Evolutionary conservation across 2,797 vertebrate species (phyloP).

Genomic region (Lagocephalus sceleratus): DNA sequence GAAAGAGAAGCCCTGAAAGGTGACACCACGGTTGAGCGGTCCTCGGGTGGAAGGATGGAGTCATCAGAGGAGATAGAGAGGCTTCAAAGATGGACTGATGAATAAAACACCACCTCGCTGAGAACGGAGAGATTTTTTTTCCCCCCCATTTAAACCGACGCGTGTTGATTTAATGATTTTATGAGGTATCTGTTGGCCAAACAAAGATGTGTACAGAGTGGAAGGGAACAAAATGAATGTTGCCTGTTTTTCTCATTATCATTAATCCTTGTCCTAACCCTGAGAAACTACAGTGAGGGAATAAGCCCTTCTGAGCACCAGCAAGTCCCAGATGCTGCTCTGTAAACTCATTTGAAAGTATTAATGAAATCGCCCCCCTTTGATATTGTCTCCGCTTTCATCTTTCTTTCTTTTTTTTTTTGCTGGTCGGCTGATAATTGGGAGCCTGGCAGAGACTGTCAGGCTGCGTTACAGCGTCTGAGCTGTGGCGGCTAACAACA

Average conservation of each 20-base stretch:
- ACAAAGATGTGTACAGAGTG: too few species aligned
- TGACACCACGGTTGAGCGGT: conserved; percentile 42
- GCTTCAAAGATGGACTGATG: conserved; percentile 13
- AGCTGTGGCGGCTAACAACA: conserved; percentile 43
- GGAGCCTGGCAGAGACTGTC: conserved; percentile 59
- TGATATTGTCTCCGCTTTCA: conserved; percentile 34
- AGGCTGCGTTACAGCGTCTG: conserved; percentile 54
- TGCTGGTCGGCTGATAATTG: conserved; percentile 52
- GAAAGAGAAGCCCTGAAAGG: conserved; percentile 59
- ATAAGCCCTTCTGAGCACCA: conserved; percentile 1
- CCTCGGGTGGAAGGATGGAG: conserved; percentile 25
- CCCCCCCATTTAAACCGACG: background rate
- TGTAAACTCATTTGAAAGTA: conserved; percentile 24
- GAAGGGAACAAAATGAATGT: too few species aligned
- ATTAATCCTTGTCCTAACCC: background rate
- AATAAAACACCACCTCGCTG: background rate
- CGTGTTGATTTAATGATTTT: background rate
- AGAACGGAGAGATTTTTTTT: too few species aligned
- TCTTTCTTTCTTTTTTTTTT: conserved; percentile 23
- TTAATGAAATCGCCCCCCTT: conserved; percentile 35
- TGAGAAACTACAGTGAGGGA: conserved; percentile 6
- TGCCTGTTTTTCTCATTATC: background rate
- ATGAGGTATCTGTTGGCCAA: background rate
- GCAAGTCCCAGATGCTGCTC: conserved; percentile 8
- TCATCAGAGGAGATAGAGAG: conserved; percentile 17